These are phyloP conservation scores for Dastarcus helophoroides DNA, from an alignment of 2,888 invertebrate genomes.

Conservation along the genomic window DNA sequence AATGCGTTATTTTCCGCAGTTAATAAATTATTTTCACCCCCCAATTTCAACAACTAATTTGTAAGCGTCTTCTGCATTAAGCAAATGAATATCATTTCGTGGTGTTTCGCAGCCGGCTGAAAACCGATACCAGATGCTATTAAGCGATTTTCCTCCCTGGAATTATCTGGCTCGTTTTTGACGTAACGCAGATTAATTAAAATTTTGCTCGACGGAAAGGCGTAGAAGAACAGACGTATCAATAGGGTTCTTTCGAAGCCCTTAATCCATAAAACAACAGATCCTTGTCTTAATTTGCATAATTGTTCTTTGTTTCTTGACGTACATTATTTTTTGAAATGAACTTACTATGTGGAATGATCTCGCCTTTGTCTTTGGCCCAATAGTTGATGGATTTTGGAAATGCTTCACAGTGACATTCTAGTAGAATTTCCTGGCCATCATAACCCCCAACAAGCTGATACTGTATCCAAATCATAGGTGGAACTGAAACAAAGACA, in stretches of 20 bases:
- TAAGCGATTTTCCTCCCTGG: no score
- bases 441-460: constrained; percentile 53
- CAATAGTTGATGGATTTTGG: constrained; percentile 59
- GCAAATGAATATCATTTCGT: no score
- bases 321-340: background rate
- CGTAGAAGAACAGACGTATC: background rate
- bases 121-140: no score
- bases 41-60: no score
- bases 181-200: constrained; percentile 1
- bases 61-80: no score
- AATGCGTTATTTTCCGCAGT: no score
- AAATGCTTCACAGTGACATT: constrained; percentile 57
- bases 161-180: no score
- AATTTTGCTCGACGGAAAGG: background rate
- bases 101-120: no score
- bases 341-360: constrained; percentile 47
- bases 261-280: background rate
- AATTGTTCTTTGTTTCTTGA: no score
- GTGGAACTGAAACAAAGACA: constrained; percentile 54
- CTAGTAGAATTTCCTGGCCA: constrained; percentile 50
- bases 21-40: no score
- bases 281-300: background rate
- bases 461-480: constrained; percentile 56
- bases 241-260: no score
- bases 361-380: constrained; percentile 51